Conservation (phyloP, 2,888 invertebrate species). For the Dryobota labecula region DNA sequence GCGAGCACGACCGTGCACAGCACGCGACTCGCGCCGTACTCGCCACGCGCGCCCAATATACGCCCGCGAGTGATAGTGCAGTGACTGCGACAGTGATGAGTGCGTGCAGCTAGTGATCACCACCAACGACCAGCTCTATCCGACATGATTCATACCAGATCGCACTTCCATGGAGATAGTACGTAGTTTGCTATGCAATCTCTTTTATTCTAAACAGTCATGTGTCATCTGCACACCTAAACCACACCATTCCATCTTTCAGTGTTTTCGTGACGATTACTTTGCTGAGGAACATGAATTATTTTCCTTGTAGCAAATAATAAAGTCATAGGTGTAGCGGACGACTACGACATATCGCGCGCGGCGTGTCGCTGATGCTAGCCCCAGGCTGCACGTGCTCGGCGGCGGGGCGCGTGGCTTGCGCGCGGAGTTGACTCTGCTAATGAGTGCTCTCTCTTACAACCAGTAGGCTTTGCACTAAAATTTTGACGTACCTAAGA, state of each 20-base stretch:
- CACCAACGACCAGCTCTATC: background rate
- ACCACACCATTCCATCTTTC: background rate
- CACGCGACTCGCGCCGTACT: constrained; percentile 15
- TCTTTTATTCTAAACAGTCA: background rate
- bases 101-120: constrained; percentile 30
- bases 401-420: background rate
- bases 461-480: background rate
- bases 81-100: constrained; percentile 35
- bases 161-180: constrained; percentile 41
- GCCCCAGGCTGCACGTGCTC: background rate
- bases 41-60: constrained; percentile 5
- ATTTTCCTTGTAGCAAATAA: background rate
- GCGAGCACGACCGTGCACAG: constrained; percentile 57
- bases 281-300: background rate
- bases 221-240: background rate
- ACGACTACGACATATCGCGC: background rate
- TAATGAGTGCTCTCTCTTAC: background rate
- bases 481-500: background rate
- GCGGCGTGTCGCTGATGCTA: background rate
- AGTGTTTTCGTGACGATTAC: background rate
- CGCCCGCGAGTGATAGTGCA: constrained; percentile 41
- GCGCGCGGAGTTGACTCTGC: background rate
- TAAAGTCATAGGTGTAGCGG: background rate
- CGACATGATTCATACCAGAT: constrained; percentile 39
- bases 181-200: constrained; percentile 32